Evolutionary conservation across 2,113 vertebrate genomes (phyloP).

Genomic region (Poeciliopsis prolifica): DNA sequence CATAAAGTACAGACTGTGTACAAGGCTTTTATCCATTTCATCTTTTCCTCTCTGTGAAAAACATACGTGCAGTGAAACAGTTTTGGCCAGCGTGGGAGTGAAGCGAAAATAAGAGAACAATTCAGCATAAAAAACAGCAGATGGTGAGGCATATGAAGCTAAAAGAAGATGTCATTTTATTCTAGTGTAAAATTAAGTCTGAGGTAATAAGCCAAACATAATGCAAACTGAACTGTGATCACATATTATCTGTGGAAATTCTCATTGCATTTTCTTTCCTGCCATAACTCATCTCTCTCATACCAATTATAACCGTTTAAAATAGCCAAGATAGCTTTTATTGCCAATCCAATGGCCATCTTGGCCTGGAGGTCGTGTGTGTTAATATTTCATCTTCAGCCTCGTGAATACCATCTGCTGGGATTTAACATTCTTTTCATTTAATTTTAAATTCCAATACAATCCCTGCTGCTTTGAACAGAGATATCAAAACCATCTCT

Average conservation of each 20-base stretch:
- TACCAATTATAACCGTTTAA: conserved; percentile 62
- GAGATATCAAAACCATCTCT: conserved; percentile 36
- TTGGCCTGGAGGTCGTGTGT: conserved; percentile 57
- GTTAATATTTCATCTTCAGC: conserved; percentile 72
- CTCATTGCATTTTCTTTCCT: conserved; percentile 11
- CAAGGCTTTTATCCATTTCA: conserved; percentile 56
- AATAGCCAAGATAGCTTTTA: conserved; percentile 53
- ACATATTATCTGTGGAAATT: conserved; percentile 9
- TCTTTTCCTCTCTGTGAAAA: conserved; percentile 46
- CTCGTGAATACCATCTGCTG: conserved; percentile 52
- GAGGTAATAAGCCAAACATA: conserved; percentile 36
- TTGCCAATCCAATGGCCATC: conserved; percentile 44
- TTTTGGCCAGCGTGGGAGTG: conserved; percentile 23
- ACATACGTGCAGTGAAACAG: conserved; percentile 40
- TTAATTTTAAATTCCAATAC: conserved; percentile 57
- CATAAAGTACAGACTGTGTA: conserved; percentile 9
- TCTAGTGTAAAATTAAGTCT: conserved; percentile 35
- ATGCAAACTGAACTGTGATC: conserved; percentile 39
- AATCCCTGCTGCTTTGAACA: conserved; percentile 29
- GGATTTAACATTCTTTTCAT: conserved; percentile 54
- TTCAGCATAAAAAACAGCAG: conserved; percentile 39
- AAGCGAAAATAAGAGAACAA: conserved; percentile 33
- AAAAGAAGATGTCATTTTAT: conserved; percentile 11
- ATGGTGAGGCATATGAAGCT: conserved; percentile 35
- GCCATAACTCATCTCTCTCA: conserved; percentile 28